Percentiles rank a stretch among this genome's conserved stretches.
Evolutionary conservation across 2,797 vertebrate species (phyloP).

Genomic region (Hyperoplus lanceolatus): DNA sequence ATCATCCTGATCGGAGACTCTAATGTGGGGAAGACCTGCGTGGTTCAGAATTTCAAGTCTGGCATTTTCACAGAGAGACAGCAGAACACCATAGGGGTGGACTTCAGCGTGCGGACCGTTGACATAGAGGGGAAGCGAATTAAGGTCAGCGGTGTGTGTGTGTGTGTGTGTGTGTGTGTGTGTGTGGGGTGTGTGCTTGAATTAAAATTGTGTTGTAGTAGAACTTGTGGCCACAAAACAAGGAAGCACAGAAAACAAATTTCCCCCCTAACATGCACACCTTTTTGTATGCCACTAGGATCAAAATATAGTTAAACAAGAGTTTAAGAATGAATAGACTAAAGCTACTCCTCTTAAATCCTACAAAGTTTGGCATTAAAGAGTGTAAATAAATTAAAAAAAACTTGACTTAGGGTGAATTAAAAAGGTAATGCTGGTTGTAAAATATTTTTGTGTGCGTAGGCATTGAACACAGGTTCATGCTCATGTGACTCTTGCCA

Average conservation of each 20-base stretch:
- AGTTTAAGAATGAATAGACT: neutral
- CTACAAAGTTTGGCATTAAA: neutral
- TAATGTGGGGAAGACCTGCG: conserved; percentile 96
- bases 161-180: neutral
- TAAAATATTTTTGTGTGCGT: too few species aligned
- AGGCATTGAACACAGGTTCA: too few species aligned
- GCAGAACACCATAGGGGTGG: conserved; percentile 98
- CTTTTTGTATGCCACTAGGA: too few species aligned
- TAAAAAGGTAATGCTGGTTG: too few species aligned
- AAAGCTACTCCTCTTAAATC: too few species aligned
- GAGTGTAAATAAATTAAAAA: neutral
- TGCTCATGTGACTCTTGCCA: neutral
- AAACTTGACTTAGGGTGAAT: too few species aligned
- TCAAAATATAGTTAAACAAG: neutral
- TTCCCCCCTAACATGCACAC: too few species aligned
- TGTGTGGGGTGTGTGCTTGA: neutral
- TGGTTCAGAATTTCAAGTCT: conserved; percentile 96
- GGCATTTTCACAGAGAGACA: conserved; percentile 90
- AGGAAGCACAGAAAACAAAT: too few species aligned
- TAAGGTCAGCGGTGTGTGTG: conserved; percentile 85
- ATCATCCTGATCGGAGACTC: conserved; percentile 97
- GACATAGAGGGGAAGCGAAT: conserved; percentile 93
- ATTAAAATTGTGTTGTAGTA: too few species aligned
- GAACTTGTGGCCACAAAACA: too few species aligned
- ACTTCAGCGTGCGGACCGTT: conserved; percentile 94